Conservation (phyloP, 2,888 invertebrate species). For the Microctonus brassicae region DNA sequence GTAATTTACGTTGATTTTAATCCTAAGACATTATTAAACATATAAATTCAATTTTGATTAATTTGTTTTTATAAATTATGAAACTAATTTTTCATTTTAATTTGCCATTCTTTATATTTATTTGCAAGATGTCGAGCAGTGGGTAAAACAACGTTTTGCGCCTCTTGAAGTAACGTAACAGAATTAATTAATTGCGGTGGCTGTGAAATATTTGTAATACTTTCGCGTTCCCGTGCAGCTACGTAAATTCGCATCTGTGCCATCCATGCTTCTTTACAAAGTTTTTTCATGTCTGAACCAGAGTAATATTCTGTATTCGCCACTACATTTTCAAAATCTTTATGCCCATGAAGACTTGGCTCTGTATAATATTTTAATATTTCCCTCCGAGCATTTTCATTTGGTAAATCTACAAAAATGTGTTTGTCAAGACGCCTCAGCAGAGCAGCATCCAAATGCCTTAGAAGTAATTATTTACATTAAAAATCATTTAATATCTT, state of each 20-base stretch:
- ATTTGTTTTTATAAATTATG: background rate
- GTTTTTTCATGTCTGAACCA: slow-evolving; percentile 87
- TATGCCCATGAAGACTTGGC: slow-evolving; percentile 69
- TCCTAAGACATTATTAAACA: background rate
- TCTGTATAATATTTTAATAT: slow-evolving; percentile 77
- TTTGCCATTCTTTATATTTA: slow-evolving; percentile 77
- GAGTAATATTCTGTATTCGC: slow-evolving; percentile 82
- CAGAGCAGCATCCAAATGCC: slow-evolving; percentile 91
- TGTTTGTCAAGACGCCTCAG: slow-evolving; percentile 89
- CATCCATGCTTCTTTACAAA: slow-evolving; percentile 93
- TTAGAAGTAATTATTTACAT: slow-evolving; percentile 61
- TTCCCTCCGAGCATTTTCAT: slow-evolving; percentile 74
- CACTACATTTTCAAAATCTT: slow-evolving; percentile 71
- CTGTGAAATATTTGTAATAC: slow-evolving; percentile 3
- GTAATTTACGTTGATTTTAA: slow-evolving; percentile 22
- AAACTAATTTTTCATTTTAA: slow-evolving; percentile 69
- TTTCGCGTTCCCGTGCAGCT: slow-evolving; percentile 25
- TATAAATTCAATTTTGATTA: background rate
- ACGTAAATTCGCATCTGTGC: slow-evolving; percentile 75
- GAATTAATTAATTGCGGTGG: slow-evolving; percentile 28
- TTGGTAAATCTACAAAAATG: slow-evolving; percentile 85
- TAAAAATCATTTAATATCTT: background rate
- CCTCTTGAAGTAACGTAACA: slow-evolving; percentile 65
- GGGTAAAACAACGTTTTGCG: slow-evolving; percentile 74
- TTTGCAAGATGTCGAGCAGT: slow-evolving; percentile 73